phyloP scores from a whole-genome alignment of 2,113 vertebrate species.

The Strix uralensis region DNA sequence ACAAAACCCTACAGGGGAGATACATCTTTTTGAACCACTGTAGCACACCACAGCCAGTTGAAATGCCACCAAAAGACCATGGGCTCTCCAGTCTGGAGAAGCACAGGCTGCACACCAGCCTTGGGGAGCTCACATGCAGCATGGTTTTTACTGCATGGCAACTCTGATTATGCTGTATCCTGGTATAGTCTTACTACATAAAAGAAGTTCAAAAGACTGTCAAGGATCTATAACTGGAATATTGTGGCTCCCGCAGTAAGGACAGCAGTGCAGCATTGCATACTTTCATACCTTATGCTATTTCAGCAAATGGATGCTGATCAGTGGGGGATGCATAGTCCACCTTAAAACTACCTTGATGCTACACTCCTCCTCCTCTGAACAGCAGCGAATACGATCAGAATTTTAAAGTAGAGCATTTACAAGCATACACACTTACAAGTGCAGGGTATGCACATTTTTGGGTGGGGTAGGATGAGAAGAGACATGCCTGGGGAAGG shows the following conservation, averaged over 20 bases:
- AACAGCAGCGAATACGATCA: not conserved
- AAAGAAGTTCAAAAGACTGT: not conserved
- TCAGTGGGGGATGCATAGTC: not conserved
- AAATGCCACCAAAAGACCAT: not conserved
- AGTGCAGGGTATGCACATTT: not conserved
- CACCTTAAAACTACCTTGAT: not conserved
- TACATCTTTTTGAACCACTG: rapidly evolving
- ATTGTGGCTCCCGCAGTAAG: not conserved
- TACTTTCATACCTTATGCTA: not conserved
- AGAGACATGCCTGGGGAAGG: not conserved
- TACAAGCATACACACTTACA: rapidly evolving
- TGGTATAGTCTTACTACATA: not conserved
- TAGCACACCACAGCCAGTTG: not conserved
- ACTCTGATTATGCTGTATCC: too few species aligned
- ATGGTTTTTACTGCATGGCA: rapidly evolving
- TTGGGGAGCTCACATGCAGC: not conserved
- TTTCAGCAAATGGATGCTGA: not conserved
- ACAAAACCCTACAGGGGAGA: not conserved
- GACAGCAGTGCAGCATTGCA: not conserved
- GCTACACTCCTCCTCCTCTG: not conserved
- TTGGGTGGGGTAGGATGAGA: not conserved
- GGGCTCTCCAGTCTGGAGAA: not conserved
- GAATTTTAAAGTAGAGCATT: rapidly evolving
- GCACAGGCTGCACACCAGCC: not conserved
- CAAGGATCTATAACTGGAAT: not conserved